Evolutionary conservation across 1,140 invertebrate genomes (phyloP).

Genomic region (Ylistrum balloti): DNA sequence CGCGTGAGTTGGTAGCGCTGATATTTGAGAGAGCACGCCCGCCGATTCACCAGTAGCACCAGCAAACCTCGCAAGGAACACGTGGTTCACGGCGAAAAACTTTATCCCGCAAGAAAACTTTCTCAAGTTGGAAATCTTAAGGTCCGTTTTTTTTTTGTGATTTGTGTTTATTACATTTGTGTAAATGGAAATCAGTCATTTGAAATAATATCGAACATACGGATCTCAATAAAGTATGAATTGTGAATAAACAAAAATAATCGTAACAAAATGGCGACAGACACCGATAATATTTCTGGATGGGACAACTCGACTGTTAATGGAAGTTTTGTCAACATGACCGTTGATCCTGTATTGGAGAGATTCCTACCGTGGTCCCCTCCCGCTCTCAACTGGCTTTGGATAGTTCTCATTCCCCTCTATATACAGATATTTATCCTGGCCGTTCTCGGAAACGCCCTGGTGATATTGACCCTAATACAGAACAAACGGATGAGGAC

Average conservation of each 20-base stretch:
- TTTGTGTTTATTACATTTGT: not conserved
- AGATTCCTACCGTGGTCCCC: not conserved
- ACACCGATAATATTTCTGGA: not conserved
- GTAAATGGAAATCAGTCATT: not conserved
- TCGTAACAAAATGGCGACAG: not conserved
- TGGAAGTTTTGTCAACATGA: not conserved
- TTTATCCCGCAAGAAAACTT: not conserved
- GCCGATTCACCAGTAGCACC: not conserved
- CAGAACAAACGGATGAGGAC: slow-evolving; percentile 93
- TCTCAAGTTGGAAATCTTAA: not conserved
- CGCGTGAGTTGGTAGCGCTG: slow-evolving; percentile 15
- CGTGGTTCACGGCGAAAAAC: not conserved
- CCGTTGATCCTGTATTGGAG: not conserved
- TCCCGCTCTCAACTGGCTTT: not conserved
- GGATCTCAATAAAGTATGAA: not conserved
- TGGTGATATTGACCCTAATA: slow-evolving; percentile 91
- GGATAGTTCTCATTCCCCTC: slow-evolving; percentile 84
- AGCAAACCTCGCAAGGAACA: not conserved
- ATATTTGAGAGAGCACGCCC: slow-evolving; percentile 15
- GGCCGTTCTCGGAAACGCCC: slow-evolving; percentile 90
- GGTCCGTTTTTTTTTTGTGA: not conserved
- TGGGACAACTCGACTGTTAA: not conserved
- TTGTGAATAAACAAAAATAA: not conserved
- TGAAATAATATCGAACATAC: not conserved
- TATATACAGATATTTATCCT: slow-evolving; percentile 91